phyloP scores from a whole-genome alignment of 2,797 vertebrate genomes.

The Melanotaenia maccullochi region DNA sequence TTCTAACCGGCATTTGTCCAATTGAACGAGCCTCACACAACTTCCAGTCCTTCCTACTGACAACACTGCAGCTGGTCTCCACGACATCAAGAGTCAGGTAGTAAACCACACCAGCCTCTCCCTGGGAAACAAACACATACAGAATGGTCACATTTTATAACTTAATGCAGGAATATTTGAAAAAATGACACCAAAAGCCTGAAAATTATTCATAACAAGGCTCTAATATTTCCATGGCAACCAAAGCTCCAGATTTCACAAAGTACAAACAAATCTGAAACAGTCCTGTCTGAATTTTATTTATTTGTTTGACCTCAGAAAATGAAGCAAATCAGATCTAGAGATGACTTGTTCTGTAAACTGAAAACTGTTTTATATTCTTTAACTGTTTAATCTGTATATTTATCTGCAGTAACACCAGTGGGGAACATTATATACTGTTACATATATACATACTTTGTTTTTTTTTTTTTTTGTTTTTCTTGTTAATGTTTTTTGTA shows the following conservation, averaged over 20 bases:
- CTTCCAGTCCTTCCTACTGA: conserved; percentile 70
- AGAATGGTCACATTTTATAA: neutral
- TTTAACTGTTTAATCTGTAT: neutral
- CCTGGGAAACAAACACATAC: conserved; percentile 55
- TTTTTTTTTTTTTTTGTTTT: neutral
- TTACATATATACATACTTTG: neutral
- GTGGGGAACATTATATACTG: too few relatives aligned
- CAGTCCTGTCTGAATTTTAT: neutral
- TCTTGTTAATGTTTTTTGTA: too few relatives aligned
- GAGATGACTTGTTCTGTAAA: neutral
- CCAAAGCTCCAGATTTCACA: neutral
- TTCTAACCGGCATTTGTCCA: conserved; percentile 55
- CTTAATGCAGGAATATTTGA: neutral
- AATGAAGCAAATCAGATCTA: neutral
- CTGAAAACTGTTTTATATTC: neutral
- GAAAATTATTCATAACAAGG: neutral
- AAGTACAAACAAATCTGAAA: neutral
- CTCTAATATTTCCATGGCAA: neutral
- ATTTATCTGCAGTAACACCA: too few relatives aligned
- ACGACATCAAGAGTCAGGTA: conserved; percentile 81
- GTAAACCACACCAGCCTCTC: conserved; percentile 54
- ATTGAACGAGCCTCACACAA: conserved; percentile 55
- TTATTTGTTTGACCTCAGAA: neutral
- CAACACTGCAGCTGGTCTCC: conserved; percentile 81
- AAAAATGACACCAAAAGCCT: neutral